Evolutionary conservation across 2,113 vertebrate genomes (phyloP), one percentile per base, ranked within the genome.

Genomic region (Menidia beryllina): DNA sequence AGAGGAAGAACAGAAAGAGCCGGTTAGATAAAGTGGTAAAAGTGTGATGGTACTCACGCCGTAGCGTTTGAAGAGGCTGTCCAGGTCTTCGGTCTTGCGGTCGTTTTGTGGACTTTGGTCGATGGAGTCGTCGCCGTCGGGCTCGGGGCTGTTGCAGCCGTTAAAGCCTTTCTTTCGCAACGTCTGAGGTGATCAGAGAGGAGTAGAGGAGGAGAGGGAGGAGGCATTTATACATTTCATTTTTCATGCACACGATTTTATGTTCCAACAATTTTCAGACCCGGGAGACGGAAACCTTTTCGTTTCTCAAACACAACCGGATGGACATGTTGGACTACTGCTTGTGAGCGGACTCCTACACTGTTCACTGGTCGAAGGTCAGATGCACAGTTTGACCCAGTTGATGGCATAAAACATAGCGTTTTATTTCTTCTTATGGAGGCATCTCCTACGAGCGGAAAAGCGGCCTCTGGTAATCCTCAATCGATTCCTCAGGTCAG

Each of bases 101-200:
- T 99, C 97, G 81, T 95, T 96, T 88, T 98, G 92, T 15, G 97
- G 96, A 93, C 96, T 98, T 94, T 97, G 96, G 91, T 98, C 97
- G 83, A 97, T 95, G 38, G 97, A 98, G 93, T 99, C 97, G n/a
- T 99, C 97, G 43, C 95, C 96, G 55, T 99, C 97, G 0, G 97
- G 96, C 85, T 99, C 97, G 0, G 97, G 97, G 92, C 97, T 98
- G 95, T 98, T 97, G 92, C 97, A 99, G 93, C 97, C 97, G 25
- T 98, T 99, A 95, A 99, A 98, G 87, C 97, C 97, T 93, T 99
- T 99, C 96, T 99, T 99, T 95, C 97, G 94, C 93, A 99, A 96
- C 0, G 97, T 99, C 97, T 98, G 80, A 84, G 58, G 78, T 65
- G 70, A 62, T 94, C 93, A 89, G 86, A 88, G 91, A 93, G 49